A percentile compares a stretch with the other conserved stretches of the same genome.
Conservation (phyloP, 2,888 invertebrate species). For the Cantharis lateralis region DNA sequence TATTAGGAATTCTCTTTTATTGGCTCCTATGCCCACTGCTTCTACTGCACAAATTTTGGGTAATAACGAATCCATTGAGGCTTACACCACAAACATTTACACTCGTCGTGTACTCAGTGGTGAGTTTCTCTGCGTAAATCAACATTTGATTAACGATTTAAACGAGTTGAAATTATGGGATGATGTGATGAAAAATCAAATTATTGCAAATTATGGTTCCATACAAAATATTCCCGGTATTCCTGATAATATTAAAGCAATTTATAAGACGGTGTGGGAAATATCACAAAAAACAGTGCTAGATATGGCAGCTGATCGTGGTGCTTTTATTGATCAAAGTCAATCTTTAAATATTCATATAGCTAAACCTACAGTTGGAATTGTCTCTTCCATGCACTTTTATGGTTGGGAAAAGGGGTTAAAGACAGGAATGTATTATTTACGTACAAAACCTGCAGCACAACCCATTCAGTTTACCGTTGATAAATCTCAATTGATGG, state of each 20-base stretch:
- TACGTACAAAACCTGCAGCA: slow-evolving; percentile 94
- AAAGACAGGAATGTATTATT: slow-evolving; percentile 99
- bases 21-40: slow-evolving; percentile 99
- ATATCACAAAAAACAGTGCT: slow-evolving; percentile 90
- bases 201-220: slow-evolving; percentile 91
- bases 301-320: slow-evolving; percentile 97
- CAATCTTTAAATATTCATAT: slow-evolving; percentile 98
- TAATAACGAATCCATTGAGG: slow-evolving; percentile 97
- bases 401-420: slow-evolving; percentile 96
- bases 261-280: slow-evolving; percentile 98
- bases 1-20: slow-evolving; percentile 82
- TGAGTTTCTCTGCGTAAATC: slow-evolving; percentile 95
- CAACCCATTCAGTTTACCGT: slow-evolving; percentile 98
- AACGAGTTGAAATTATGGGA: slow-evolving; percentile 92
- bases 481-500: slow-evolving; percentile 74
- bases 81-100: slow-evolving; percentile 98
- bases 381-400: slow-evolving; percentile 97
- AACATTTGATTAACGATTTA: slow-evolving; percentile 90
- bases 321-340: slow-evolving; percentile 98
- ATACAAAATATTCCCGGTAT: slow-evolving; percentile 86
- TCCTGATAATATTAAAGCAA: slow-evolving; percentile 79
- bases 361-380: slow-evolving; percentile 90
- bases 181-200: slow-evolving; percentile 92
- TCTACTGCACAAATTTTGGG: slow-evolving; percentile 99
- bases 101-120: slow-evolving; percentile 92